These are phyloP conservation scores for Ptychadena robeensis DNA, from an alignment of 2,797 vertebrate genomes.

Conservation along the genomic window DNA sequence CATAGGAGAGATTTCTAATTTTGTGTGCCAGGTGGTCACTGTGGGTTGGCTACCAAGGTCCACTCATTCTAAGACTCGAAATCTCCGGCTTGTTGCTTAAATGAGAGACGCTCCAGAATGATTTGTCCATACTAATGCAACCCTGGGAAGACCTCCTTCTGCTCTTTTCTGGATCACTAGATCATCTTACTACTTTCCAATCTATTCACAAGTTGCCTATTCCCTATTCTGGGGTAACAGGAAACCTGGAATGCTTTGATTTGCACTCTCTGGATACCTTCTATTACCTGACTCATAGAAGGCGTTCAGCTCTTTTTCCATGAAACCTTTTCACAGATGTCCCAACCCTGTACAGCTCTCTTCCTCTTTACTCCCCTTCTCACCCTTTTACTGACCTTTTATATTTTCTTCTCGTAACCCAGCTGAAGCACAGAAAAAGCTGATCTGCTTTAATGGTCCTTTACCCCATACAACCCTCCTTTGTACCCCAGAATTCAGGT, in stretches of 20 bases:
- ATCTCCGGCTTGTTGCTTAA: background rate
- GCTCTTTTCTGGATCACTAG: background rate
- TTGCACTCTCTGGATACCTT: constrained; percentile 15
- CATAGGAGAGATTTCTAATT: background rate
- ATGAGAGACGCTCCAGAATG: background rate
- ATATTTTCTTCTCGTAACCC: too few species aligned
- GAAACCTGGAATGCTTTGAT: background rate
- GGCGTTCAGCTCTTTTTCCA: background rate
- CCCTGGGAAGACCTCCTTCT: background rate
- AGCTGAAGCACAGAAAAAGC: background rate
- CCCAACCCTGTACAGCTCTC: background rate
- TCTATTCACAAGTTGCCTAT: constrained; percentile 1
- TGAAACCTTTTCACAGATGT: background rate
- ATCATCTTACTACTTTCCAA: background rate
- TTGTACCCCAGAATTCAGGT: background rate
- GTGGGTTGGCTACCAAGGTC: background rate
- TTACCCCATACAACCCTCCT: background rate
- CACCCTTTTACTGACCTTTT: background rate
- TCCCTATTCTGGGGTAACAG: background rate
- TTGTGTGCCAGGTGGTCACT: background rate
- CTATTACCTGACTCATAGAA: background rate
- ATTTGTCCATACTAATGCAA: background rate
- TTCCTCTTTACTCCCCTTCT: constrained; percentile 9
- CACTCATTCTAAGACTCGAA: background rate
- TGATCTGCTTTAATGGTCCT: background rate